Conservation (phyloP, 2,113 vertebrate species). For the Phoenicopterus ruber region DNA sequence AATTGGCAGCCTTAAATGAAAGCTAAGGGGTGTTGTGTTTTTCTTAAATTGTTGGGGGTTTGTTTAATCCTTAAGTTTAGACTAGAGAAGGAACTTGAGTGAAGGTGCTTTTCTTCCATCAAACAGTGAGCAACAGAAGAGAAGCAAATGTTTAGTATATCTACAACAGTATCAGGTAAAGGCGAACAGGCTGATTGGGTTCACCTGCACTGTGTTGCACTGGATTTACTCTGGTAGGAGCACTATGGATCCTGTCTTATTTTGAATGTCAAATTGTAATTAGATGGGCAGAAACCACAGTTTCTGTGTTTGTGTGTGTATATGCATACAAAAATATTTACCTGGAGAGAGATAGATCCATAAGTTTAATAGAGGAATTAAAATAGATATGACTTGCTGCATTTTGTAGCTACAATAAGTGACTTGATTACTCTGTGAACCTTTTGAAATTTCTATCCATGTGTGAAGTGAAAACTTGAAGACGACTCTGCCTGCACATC, state of each 20-base stretch:
- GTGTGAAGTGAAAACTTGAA: not conserved
- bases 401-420: not conserved
- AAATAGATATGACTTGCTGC: not conserved
- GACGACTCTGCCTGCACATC: not conserved
- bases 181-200: not conserved
- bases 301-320: not conserved
- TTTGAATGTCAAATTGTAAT: not conserved
- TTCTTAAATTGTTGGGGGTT: not conserved
- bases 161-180: fast-evolving
- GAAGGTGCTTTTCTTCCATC: not conserved
- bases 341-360: fast-evolving
- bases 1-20: not conserved
- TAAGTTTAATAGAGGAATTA: not conserved
- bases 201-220: not conserved
- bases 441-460: not conserved
- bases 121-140: not conserved
- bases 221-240: not conserved
- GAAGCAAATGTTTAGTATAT: not conserved
- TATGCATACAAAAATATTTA: not conserved
- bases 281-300: not conserved
- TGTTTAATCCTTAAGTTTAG: not conserved
- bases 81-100: not conserved
- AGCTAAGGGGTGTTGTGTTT: not conserved
- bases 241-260: not conserved
- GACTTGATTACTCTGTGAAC: not conserved